Percentiles rank a stretch among this genome's conserved stretches.
phyloP scores from a whole-genome alignment of 1,140 invertebrate species.

The Planococcus citri region DNA sequence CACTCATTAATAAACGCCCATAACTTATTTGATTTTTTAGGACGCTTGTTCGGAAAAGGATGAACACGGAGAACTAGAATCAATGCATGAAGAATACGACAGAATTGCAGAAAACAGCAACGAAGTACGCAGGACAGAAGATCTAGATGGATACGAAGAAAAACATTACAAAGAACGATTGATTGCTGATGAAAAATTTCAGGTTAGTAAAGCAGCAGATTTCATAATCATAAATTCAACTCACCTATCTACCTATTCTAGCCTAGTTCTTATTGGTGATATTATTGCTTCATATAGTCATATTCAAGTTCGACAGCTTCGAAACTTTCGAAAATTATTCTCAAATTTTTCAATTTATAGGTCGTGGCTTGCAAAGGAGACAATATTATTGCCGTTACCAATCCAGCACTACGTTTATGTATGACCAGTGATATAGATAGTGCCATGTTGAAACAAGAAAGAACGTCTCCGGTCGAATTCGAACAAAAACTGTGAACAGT shows the following conservation, averaged over 20 bases:
- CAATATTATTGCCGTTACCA: slow-evolving; percentile 75
- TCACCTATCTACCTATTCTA: too few relatives aligned
- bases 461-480: background rate
- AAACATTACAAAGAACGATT: background rate
- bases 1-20: too few relatives aligned
- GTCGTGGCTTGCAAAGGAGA: slow-evolving; percentile 69
- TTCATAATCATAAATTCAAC: too few relatives aligned
- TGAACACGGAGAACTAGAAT: too few relatives aligned
- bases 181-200: background rate
- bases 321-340: background rate
- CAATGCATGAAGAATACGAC: too few relatives aligned
- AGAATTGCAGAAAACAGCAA: background rate
- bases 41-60: too few relatives aligned
- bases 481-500: background rate
- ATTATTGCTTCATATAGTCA: too few relatives aligned
- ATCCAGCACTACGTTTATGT: slow-evolving; percentile 58
- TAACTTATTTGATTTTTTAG: background rate
- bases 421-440: slow-evolving; percentile 24
- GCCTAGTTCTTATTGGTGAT: too few relatives aligned
- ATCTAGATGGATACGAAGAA: background rate
- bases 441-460: slow-evolving; percentile 1
- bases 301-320: background rate
- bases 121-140: background rate
- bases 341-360: slow-evolving; percentile 33
- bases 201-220: too few relatives aligned